Evolutionary conservation across 2,888 invertebrate genomes (phyloP).

Genomic region (Amiota mariae): DNA sequence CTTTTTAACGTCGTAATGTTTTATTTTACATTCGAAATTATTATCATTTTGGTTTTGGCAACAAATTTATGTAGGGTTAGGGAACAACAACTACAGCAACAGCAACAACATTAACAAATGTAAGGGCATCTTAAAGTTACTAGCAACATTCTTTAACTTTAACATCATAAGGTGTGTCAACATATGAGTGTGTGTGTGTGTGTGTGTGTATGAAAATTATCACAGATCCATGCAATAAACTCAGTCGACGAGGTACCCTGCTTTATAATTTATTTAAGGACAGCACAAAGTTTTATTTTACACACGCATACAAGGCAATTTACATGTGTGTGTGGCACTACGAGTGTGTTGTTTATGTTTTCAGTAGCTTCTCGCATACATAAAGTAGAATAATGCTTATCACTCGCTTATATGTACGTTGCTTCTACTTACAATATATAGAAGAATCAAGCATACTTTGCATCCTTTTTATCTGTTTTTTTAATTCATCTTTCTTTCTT

Average conservation of each 20-base stretch:
- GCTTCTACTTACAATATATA: background rate
- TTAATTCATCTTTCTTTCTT: too few species aligned
- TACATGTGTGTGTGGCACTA: background rate
- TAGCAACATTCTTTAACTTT: background rate
- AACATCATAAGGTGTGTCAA: background rate
- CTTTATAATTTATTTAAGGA: conserved; percentile 65
- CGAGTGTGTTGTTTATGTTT: background rate
- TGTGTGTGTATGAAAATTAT: conserved; percentile 52
- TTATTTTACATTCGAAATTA: conserved; percentile 54
- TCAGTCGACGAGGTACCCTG: conserved; percentile 54
- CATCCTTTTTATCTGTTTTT: too few species aligned
- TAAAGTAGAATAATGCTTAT: background rate
- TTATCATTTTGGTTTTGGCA: conserved; percentile 49
- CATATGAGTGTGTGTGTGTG: conserved; percentile 26
- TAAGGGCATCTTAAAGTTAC: background rate
- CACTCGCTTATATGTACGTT: background rate
- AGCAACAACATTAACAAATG: background rate
- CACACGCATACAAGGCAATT: conserved; percentile 3
- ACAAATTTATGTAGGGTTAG: conserved; percentile 6
- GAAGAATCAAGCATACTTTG: too few species aligned
- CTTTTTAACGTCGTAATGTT: conserved; percentile 52
- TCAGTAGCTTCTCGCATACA: background rate
- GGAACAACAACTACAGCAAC: background rate
- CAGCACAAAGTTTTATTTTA: conserved; percentile 43
- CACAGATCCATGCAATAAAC: conserved; percentile 63